Percentiles rank a stretch among this genome's conserved stretches.
phyloP scores from a whole-genome alignment of 1,140 invertebrate genomes.

The Calephelis virginiensis region DNA sequence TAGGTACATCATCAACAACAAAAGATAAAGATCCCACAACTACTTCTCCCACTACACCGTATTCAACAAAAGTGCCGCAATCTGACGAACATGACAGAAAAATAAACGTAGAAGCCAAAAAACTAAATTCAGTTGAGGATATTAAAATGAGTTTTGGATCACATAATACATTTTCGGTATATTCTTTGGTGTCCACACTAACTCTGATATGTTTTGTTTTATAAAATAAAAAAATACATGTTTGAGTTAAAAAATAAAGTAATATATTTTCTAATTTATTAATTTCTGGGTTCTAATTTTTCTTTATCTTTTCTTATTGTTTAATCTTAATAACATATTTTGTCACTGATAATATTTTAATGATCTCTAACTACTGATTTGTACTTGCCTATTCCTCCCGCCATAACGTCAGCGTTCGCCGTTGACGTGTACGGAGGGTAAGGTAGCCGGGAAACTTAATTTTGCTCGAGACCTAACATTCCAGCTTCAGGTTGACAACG shows the following conservation, averaged over 20 bases:
- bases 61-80: background rate
- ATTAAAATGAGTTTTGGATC: slow-evolving; percentile 8
- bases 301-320: no score
- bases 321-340: no score
- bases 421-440: no score
- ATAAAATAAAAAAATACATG: background rate
- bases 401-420: no score
- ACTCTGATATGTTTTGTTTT: background rate
- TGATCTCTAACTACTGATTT: no score
- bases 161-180: background rate
- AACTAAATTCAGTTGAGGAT: slow-evolving; percentile 25
- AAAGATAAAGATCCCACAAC: slow-evolving; percentile 8
- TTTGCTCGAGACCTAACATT: no score
- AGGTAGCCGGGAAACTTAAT: no score
- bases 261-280: slow-evolving; percentile 6
- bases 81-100: slow-evolving; percentile 39
- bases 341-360: no score
- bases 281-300: background rate
- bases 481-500: no score
- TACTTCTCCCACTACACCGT: background rate
- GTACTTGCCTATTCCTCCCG: no score
- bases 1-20: background rate
- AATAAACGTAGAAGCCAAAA: slow-evolving; percentile 45
- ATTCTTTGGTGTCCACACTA: background rate
- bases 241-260: slow-evolving; percentile 9